A percentile compares a stretch with the other conserved stretches of the same genome.
Conservation (phyloP, 2,888 invertebrate genomes). For the Aethes cnicana region DNA sequence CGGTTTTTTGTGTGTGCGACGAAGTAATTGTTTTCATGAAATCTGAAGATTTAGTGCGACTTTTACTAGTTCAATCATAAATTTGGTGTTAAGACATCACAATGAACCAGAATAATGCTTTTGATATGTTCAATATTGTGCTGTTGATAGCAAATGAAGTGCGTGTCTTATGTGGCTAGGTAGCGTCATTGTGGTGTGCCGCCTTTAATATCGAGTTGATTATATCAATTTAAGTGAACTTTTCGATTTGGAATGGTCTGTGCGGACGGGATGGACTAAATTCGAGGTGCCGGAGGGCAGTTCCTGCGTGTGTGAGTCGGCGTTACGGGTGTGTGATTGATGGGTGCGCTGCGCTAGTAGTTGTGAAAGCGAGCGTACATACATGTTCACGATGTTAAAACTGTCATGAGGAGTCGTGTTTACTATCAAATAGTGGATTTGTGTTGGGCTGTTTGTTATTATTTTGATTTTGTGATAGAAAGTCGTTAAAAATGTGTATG, state of each 20-base stretch:
- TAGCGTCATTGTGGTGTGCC: constrained; percentile 76
- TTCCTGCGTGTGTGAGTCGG: constrained; percentile 33
- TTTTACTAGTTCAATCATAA: constrained; percentile 39
- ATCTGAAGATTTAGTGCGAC: constrained; percentile 47
- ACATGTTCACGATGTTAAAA: constrained; percentile 75
- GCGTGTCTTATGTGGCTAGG: constrained; percentile 64
- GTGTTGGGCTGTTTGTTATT: constrained; percentile 70
- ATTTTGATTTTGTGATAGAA: constrained; percentile 54
- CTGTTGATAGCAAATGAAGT: constrained; percentile 53
- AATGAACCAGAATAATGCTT: constrained; percentile 44
- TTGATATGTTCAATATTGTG: constrained; percentile 39
- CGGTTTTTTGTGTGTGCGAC: constrained; percentile 81
- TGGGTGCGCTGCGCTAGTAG: constrained; percentile 75
- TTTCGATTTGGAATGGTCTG: constrained; percentile 44
- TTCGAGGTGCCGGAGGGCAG: constrained; percentile 40
- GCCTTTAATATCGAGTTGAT: constrained; percentile 68
- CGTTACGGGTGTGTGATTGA: constrained; percentile 67
- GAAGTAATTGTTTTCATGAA: constrained; percentile 74
- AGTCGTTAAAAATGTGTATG: constrained; percentile 76
- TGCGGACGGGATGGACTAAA: constrained; percentile 38
- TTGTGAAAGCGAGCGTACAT: constrained; percentile 78
- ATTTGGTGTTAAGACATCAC: constrained; percentile 38
- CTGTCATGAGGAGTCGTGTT: constrained; percentile 78
- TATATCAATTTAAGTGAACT: constrained; percentile 56
- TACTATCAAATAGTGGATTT: constrained; percentile 74